Percentiles rank a stretch among this genome's conserved stretches.
phyloP scores from a whole-genome alignment of 1,140 invertebrate species.

The Dreissena rostriformis region DNA sequence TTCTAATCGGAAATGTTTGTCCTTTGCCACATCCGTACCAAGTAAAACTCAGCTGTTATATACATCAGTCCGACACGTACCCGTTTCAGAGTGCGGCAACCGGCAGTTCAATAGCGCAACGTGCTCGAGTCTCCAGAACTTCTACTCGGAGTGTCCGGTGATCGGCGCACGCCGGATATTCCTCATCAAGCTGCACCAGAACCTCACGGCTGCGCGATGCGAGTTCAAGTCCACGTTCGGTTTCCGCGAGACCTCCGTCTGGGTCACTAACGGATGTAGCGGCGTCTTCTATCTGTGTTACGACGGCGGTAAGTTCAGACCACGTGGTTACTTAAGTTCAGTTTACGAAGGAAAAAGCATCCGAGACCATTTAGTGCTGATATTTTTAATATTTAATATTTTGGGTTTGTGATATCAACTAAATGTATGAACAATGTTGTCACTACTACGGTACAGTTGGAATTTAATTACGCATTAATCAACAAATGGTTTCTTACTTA shows the following conservation, averaged over 20 bases:
- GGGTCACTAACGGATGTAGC: slow-evolving; percentile 43
- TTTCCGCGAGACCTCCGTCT: slow-evolving; percentile 33
- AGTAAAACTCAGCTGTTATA: background rate
- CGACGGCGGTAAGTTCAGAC: slow-evolving; percentile 16
- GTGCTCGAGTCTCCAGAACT: slow-evolving; percentile 27
- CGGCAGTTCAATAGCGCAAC: background rate
- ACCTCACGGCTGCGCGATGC: slow-evolving; percentile 6
- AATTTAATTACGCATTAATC: too few relatives aligned
- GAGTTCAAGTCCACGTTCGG: slow-evolving; percentile 36
- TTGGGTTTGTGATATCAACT: too few relatives aligned
- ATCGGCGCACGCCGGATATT: slow-evolving; percentile 10
- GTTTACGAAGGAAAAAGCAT: too few relatives aligned
- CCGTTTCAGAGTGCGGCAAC: slow-evolving; percentile 17
- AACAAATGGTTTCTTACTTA: too few relatives aligned
- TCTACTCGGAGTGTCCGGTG: slow-evolving; percentile 44
- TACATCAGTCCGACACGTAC: too few relatives aligned
- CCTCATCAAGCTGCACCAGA: slow-evolving; percentile 43
- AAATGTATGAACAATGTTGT: too few relatives aligned
- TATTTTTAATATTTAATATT: too few relatives aligned
- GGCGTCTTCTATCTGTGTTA: slow-evolving; percentile 44
- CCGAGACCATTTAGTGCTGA: too few relatives aligned
- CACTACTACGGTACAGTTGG: too few relatives aligned
- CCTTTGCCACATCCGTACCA: background rate
- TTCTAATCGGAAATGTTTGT: background rate
- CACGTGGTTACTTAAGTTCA: too few relatives aligned